Base-by-base conservation (phyloP, 2,888 invertebrate species). In the Eurois occulta region DNA sequence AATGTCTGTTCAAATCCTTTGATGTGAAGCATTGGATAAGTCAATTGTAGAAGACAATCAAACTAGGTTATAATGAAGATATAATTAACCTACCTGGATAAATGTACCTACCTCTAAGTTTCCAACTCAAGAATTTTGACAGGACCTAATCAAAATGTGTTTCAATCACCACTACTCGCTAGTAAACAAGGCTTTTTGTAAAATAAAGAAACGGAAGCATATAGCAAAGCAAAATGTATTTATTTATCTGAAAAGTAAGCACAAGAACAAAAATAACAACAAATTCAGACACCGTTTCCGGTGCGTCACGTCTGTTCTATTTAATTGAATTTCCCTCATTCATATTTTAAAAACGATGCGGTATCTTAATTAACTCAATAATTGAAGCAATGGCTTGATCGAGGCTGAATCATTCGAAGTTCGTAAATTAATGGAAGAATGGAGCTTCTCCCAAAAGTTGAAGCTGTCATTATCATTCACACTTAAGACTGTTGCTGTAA, bases 371-470 rank as follows among this genome's bases (percentile, higher is more conserved):
- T 8, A 21, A 41, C 10, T 60, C 16, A 10, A 18, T 43, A 64
- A 28, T 32, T n/a, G 11, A 21, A 67, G 32, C 10, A 35, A 21
- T 35, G 21, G 10, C 21, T 62, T 62, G 4, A 35, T 62, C 32
- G 21, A 62, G 21, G 10, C 35, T 35, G 4, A 46, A 66, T 66
- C 8, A 46, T 72, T n/a, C 5, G 18, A n/a, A 43, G 32, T 21
- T 21, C 8, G 8, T 66, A 13, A 16, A 24, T 10, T 16, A 28
- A 70, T 2, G 6, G 24, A 32, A 6, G 52, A 32, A 52, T 77
- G 43, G 1, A 62, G 3, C 2, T 77, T 13, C 18, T 77, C 48
- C 77, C 78, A 77, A 43, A 77, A 77, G 10, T 62, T 77, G 43
- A 35, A 77, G 7, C 0, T 24, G 6, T 35, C 13, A 28, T 68